Evolutionary conservation across 2,888 invertebrate genomes (phyloP).

Genomic region (Leptopilina syphax): DNA sequence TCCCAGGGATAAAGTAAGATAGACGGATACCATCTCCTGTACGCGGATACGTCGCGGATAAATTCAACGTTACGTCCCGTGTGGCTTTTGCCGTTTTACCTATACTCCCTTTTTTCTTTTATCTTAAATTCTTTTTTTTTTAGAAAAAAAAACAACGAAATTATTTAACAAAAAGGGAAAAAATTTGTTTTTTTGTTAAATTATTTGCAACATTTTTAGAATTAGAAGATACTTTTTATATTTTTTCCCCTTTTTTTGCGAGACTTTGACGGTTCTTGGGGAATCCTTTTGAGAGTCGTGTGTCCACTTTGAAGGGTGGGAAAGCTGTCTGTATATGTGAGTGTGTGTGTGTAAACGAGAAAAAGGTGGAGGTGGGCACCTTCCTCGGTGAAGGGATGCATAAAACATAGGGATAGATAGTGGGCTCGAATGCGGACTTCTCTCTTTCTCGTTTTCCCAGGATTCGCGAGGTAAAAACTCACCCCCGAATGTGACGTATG

Average conservation of each 20-base stretch:
- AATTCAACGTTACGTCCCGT: slow-evolving; percentile 73
- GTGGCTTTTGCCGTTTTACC: slow-evolving; percentile 71
- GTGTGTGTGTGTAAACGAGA: slow-evolving; percentile 26
- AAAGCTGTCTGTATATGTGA: slow-evolving; percentile 17
- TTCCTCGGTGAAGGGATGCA: slow-evolving; percentile 63
- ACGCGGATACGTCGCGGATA: slow-evolving; percentile 71
- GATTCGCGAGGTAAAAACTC: slow-evolving; percentile 61
- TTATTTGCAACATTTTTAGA: no score
- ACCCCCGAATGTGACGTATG: slow-evolving; percentile 57
- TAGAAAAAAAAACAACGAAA: neutral
- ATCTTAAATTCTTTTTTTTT: neutral
- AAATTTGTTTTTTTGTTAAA: no score
- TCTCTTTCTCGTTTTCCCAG: slow-evolving; percentile 50
- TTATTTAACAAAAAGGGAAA: neutral
- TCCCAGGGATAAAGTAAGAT: slow-evolving; percentile 76
- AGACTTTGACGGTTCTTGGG: slow-evolving; percentile 28
- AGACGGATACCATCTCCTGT: slow-evolving; percentile 72
- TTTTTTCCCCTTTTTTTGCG: neutral
- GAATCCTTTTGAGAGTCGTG: slow-evolving; percentile 55
- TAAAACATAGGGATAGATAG: slow-evolving; percentile 70
- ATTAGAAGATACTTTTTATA: neutral
- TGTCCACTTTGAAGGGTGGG: slow-evolving; percentile 54
- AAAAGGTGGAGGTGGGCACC: slow-evolving; percentile 45
- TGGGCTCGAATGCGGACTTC: slow-evolving; percentile 56
- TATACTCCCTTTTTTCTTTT: slow-evolving; percentile 54